Conservation (phyloP, 2,888 invertebrate species). For the Tridacna gigas region DNA sequence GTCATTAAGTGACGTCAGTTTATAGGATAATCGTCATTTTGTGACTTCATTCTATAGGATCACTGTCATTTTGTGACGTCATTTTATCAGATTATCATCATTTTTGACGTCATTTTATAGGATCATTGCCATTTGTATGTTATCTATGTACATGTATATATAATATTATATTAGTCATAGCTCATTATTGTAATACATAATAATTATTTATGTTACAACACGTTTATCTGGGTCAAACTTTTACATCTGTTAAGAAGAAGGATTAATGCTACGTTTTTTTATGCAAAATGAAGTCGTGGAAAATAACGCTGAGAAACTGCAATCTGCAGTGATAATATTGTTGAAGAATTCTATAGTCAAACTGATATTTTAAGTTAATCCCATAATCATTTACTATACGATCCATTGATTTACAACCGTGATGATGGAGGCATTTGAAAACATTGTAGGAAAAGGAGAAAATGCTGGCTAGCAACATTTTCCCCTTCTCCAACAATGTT, state of each 20-base stretch:
- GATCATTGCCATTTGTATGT: conserved; percentile 13
- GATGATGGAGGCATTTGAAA: too few relatives aligned
- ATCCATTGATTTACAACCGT: too few relatives aligned
- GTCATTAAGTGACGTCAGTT: background rate
- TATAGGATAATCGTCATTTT: background rate
- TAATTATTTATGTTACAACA: background rate
- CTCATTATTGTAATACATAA: conserved; percentile 21
- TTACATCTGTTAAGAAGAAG: background rate
- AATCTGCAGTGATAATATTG: too few relatives aligned
- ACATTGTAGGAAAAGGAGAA: too few relatives aligned
- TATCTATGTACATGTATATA: conserved; percentile 13
- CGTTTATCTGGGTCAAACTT: background rate
- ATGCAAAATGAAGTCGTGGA: too few relatives aligned
- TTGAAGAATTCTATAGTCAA: too few relatives aligned
- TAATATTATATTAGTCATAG: conserved; percentile 22
- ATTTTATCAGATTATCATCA: background rate
- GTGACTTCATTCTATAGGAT: background rate
- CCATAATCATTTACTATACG: too few relatives aligned
- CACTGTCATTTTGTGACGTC: background rate
- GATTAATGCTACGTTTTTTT: too few relatives aligned
- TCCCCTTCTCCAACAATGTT: background rate
- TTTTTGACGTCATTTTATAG: background rate
- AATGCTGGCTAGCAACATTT: background rate
- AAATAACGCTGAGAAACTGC: too few relatives aligned
- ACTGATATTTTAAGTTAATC: too few relatives aligned